A percentile compares a stretch with the other conserved stretches of the same genome.
phyloP scores from a whole-genome alignment of 2,888 invertebrate species.

The Tetheella fluctuosa region DNA sequence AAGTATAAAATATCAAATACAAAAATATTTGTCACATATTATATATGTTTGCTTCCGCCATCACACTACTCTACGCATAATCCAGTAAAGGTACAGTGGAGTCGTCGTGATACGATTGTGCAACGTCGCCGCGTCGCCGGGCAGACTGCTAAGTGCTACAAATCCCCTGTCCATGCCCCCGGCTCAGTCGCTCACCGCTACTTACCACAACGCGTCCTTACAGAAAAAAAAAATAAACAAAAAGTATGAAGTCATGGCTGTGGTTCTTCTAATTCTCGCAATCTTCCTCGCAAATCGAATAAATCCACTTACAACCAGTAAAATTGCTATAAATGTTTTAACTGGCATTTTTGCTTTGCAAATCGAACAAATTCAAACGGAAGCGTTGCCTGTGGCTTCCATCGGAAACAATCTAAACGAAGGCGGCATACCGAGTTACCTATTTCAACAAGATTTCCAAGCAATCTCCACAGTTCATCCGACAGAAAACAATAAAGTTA shows the following conservation, averaged over 20 bases:
- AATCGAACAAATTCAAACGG: conserved; percentile 68
- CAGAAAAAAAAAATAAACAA: conserved; percentile 38
- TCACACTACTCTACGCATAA: conserved; percentile 53
- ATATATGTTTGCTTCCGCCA: neutral
- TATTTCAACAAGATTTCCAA: conserved; percentile 67
- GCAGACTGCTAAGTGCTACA: conserved; percentile 83
- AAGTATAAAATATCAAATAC: too few relatives aligned
- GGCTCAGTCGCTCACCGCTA: conserved; percentile 54
- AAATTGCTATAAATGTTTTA: conserved; percentile 53
- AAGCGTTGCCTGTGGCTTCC: conserved; percentile 62
- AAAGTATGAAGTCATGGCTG: conserved; percentile 57
- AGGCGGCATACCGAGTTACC: conserved; percentile 46
- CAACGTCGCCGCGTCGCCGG: conserved; percentile 54
- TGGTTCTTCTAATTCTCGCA: conserved; percentile 52
- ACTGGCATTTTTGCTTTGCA: conserved; percentile 59
- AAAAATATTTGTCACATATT: neutral
- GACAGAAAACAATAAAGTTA: conserved; percentile 48
- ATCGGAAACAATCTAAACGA: conserved; percentile 78
- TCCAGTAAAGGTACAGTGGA: conserved; percentile 67
- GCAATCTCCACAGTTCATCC: conserved; percentile 69
- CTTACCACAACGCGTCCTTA: conserved; percentile 40
- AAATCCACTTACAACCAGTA: conserved; percentile 40
- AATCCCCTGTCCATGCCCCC: conserved; percentile 70
- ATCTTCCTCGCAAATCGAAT: conserved; percentile 59
- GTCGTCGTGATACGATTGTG: conserved; percentile 72